Evolutionary conservation across 2,888 invertebrate genomes (phyloP), one percentile per base, ranked within the genome.

Genomic region (Branchipolynoe longqiensis): DNA sequence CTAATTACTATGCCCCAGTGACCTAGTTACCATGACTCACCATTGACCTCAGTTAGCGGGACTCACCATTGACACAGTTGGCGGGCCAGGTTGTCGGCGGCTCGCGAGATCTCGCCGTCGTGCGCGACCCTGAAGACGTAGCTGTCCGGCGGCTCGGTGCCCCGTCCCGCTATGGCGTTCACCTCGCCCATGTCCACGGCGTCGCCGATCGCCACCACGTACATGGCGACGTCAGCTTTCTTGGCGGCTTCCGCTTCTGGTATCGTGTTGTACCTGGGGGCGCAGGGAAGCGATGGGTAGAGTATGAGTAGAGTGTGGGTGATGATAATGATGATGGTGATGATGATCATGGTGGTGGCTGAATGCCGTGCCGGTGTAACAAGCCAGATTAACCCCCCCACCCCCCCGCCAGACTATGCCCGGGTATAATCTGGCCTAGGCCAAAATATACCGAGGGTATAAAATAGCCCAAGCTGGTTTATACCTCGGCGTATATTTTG

Each of bases 121-220:
- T 31, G 69, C 0, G 40, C n/a, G 38, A 88, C 82, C 58, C 85
- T 38, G 84, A 84, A 85, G n/a, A 88, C 85, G 58, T 86, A 86
- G 22, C 83, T 82, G 25, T 62, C 56, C 1, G 84, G 56, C 0
- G 84, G 83, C 28, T 84, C 86, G 40, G 12, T 40, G 3, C 64
- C 58, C 28, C 62, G 54, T 28, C 85, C 87, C 12, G 86, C 81
- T 31, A 87, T 82, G 14, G 41, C 83, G 38, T 85, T 83, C 64
- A 89, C 83, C 83, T 88, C 87, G 3, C 38, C 82, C 83, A 85
- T 64, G 85, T 89, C 84, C 40, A 86, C 69, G 28, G 86, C 83
- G 36, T 85, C 84, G 25, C 87, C 87, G 6, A 89, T 38, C 3
- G 86, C 87, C n/a, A 89, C 86, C 4, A 74, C 85, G 69, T 88